Conservation (phyloP, 2,888 invertebrate species). For the Chloroclysta siterata region DNA sequence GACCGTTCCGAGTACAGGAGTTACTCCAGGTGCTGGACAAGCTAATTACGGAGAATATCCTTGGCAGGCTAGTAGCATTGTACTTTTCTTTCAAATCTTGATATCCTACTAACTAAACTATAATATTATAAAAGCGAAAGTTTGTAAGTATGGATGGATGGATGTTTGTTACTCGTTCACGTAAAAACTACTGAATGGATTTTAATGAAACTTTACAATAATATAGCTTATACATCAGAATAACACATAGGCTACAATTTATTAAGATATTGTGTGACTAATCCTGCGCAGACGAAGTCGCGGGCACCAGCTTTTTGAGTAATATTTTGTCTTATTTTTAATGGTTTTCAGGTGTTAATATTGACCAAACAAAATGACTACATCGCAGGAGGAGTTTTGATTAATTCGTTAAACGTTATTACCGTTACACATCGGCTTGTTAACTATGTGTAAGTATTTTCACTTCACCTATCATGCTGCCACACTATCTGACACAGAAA, state of each 20-base stretch:
- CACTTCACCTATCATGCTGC: too few relatives aligned
- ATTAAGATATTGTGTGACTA: too few relatives aligned
- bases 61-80: slow-evolving; percentile 85
- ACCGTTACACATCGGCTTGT: slow-evolving; percentile 90
- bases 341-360: slow-evolving; percentile 75
- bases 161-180: too few relatives aligned
- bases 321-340: background rate
- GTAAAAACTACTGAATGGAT: too few relatives aligned
- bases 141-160: too few relatives aligned
- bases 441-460: slow-evolving; percentile 84
- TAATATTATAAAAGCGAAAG: too few relatives aligned
- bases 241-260: too few relatives aligned
- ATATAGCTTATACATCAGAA: too few relatives aligned
- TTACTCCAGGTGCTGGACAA: slow-evolving; percentile 78
- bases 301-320: too few relatives aligned
- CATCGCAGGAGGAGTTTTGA: slow-evolving; percentile 89
- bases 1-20: slow-evolving; percentile 60
- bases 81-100: background rate
- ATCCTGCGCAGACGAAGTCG: too few relatives aligned
- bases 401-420: slow-evolving; percentile 87
- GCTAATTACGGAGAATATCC: slow-evolving; percentile 89
- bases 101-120: background rate
- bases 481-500: too few relatives aligned
- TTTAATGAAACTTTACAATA: too few relatives aligned
- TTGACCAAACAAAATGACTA: slow-evolving; percentile 86